phyloP scores from a whole-genome alignment of 2,113 vertebrate genomes.

The Platysteira castanea region DNA sequence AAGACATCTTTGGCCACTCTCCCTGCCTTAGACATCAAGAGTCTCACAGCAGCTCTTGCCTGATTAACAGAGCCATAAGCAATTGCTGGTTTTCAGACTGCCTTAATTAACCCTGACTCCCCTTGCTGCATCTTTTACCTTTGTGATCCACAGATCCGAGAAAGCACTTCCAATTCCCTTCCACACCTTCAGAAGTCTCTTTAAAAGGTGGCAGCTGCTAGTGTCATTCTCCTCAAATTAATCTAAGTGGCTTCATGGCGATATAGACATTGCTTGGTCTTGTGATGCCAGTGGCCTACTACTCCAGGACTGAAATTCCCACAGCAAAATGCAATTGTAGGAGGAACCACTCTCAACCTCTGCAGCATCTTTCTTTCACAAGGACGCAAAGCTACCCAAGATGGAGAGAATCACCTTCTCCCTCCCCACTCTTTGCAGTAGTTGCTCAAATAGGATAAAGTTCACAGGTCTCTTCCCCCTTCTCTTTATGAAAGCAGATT shows the following conservation, averaged over 20 bases:
- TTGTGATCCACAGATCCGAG: background rate
- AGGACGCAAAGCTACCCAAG: background rate
- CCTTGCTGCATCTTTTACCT: background rate
- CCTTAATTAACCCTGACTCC: background rate
- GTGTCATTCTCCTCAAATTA: background rate
- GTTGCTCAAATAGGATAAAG: background rate
- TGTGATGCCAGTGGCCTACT: background rate
- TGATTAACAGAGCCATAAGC: background rate
- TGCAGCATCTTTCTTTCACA: background rate
- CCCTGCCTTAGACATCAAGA: background rate
- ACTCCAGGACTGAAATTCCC: background rate
- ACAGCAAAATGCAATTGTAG: background rate
- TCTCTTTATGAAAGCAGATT: background rate
- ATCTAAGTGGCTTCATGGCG: background rate
- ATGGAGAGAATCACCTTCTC: background rate
- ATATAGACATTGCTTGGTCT: background rate
- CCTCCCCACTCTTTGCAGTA: accelerated
- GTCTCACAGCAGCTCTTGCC: background rate
- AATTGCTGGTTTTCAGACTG: background rate
- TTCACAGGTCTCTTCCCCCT: background rate
- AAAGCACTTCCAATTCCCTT: background rate
- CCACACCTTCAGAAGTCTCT: background rate
- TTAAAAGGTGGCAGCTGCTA: background rate
- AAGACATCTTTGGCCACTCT: background rate
- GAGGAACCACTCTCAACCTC: background rate